Base-by-base conservation (phyloP, 2,113 vertebrate genomes). In the Oryzias woworae region DNA sequence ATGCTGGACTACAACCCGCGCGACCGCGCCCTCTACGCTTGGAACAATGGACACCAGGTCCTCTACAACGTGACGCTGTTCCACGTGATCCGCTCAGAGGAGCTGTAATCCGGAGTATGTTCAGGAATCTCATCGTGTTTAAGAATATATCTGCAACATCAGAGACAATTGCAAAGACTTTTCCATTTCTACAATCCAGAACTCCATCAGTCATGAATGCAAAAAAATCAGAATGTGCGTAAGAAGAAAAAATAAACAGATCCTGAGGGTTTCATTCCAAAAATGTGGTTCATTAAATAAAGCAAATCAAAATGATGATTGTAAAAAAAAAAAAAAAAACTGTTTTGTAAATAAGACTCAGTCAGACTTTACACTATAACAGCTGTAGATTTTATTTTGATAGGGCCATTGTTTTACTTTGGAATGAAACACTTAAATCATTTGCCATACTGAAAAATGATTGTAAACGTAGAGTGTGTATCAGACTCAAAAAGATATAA, bases 1-100 rank as follows among this genome's bases (percentile, higher is more conserved):
- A 99, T 99, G 97, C 81, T 99, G 92, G 97, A 99, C 90, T 99
- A 99, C 89, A 99, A 99, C 90, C 97, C 97, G 50, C 95, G 93
- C 71, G 97, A 98, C 87, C 92, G 97, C 0, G 95, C 96, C 4
- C 96, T 99, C 23, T 99, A 99, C 0, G 96, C 97, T 55, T 99
- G 97, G 97, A 99, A 98, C 92, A 98, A 99, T 47, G 97, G 97
- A 53, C 96, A 98, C 78, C 97, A 99, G 75, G 92, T 97, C 52
- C 95, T 99, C 7, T 98, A 99, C 87, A 99, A 98, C 0, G 96
- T 99, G 83, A 99, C 97, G 22, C 92, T 99, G 78, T 98, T 98
- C 91, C 97, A 98, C 3, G 94, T 99, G 57, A 95, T 99, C 85
- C 91, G 95, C 70, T 97, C 97, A 0, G 95, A 98, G 0, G 96